Conservation (phyloP, 2,888 invertebrate genomes). For the Stenichneumon culpator region DNA sequence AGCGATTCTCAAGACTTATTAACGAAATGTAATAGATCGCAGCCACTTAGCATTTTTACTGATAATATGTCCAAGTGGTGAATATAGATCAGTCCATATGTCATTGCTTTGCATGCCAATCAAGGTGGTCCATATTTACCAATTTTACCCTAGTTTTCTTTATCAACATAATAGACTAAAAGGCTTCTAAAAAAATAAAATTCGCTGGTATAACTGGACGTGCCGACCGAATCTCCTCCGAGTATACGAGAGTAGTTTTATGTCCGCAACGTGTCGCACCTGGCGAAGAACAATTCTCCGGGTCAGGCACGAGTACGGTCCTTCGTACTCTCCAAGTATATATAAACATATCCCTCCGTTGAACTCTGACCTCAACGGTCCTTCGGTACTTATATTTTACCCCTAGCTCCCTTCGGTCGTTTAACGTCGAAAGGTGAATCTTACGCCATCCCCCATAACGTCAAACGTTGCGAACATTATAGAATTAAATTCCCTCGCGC, state of each 20-base stretch:
- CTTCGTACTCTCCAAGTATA: slow-evolving; percentile 8
- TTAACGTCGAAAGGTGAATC: slow-evolving; percentile 15
- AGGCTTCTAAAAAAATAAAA: background rate
- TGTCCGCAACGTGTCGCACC: slow-evolving; percentile 48
- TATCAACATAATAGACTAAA: background rate
- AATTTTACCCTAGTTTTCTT: no score
- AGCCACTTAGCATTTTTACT: no score
- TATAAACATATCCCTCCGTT: background rate
- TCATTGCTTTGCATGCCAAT: no score
- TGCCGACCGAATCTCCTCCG: background rate
- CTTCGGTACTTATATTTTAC: background rate
- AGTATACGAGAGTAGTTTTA: slow-evolving; percentile 5
- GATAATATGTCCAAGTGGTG: no score
- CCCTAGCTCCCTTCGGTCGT: slow-evolving; percentile 6
- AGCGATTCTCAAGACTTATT: no score
- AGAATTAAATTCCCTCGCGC: slow-evolving; percentile 17
- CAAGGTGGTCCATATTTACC: no score
- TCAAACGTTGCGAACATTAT: background rate
- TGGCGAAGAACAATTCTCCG: slow-evolving; percentile 33
- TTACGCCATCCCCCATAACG: slow-evolving; percentile 12
- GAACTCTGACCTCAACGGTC: slow-evolving; percentile 23
- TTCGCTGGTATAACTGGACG: background rate
- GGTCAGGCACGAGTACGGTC: slow-evolving; percentile 21
- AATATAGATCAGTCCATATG: no score
- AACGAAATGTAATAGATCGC: no score